Evolutionary conservation across 2,113 vertebrate genomes (phyloP), one percentile per base, ranked within the genome.

Genomic region (Misgurnus anguillicaudatus): DNA sequence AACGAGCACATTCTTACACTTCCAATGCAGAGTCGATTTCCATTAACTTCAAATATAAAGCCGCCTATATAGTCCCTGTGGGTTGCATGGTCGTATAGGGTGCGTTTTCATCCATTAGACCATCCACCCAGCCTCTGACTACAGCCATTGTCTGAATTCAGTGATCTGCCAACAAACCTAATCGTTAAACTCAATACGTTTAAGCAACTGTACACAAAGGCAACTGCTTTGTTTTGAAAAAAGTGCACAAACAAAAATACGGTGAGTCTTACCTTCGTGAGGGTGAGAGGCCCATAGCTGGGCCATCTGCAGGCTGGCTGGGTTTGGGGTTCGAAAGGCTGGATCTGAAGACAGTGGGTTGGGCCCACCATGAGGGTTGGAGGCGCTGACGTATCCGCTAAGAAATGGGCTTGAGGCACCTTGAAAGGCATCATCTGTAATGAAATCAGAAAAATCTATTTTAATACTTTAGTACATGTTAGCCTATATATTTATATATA

Each of bases 241-340:
- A 45, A 3, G 13, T 19, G 7, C 21, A 58, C 80, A 86, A 80
- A 80, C 71, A 53, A 47, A 61, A 71, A 77, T 47, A 14, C 10
- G 51, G 13, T 6, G 10, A 48, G 36, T 45, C 61, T 91, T 93
- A 95, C 93, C 92, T 91, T 94, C 90, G 0, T 92, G 93, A 84
- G 92, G 84, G 4, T 92, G 91, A 5, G 88, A 70, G 0, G 93
- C 89, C 91, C 93, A 94, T 58, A 95, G 91, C 85, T 95, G 93
- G 66, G 93, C 91, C 94, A 95, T 94, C 85, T 94, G 94, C 78
- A 96, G 88, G 85, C 90, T 86, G 86, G 92, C 92, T 85, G 93
- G 90, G 83, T 93, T 94, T 78, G 92, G 87, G 16, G 93, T 86
- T 87, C 94, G 91, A 93, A 94, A 96, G 41, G 94, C 75, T 4